phyloP scores from a whole-genome alignment of 2,888 invertebrate genomes.

The Clostera curtula region DNA sequence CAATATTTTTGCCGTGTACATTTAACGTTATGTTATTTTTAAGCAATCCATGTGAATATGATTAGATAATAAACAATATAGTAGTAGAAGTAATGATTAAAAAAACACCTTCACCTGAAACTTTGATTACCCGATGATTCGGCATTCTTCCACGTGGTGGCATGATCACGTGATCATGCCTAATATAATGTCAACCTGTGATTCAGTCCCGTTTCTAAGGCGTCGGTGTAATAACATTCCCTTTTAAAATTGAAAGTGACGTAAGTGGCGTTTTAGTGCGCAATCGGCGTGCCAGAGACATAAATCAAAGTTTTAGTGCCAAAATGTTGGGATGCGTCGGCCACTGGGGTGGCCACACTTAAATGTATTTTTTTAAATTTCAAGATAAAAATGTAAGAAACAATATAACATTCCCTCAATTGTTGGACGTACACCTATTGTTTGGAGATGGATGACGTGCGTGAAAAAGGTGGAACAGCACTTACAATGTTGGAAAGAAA shows the following conservation, averaged over 20 bases:
- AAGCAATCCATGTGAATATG: too few relatives aligned
- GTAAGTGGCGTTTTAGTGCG: slow-evolving; percentile 73
- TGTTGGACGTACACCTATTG: slow-evolving; percentile 52
- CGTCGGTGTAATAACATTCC: slow-evolving; percentile 45
- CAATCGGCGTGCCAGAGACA: slow-evolving; percentile 67
- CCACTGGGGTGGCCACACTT: slow-evolving; percentile 68
- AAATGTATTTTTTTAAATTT: slow-evolving; percentile 44
- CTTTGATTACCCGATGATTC: too few relatives aligned
- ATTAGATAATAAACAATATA: too few relatives aligned
- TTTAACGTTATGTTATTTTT: too few relatives aligned
- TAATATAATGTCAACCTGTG: slow-evolving; percentile 4
- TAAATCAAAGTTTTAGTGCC: slow-evolving; percentile 75
- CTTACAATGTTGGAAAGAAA: slow-evolving; percentile 29
- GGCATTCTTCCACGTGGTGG: too few relatives aligned
- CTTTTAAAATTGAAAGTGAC: slow-evolving; percentile 75
- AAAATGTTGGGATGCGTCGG: slow-evolving; percentile 71
- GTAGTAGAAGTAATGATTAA: too few relatives aligned
- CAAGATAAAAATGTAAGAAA: slow-evolving; percentile 48
- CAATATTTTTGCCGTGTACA: too few relatives aligned
- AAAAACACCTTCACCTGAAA: too few relatives aligned
- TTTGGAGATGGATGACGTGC: slow-evolving; percentile 45
- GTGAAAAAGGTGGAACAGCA: slow-evolving; percentile 28
- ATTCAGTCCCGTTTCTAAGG: slow-evolving; percentile 16
- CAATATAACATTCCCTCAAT: slow-evolving; percentile 61
- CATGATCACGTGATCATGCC: too few relatives aligned